Percentiles rank a stretch among this genome's conserved stretches.
Evolutionary conservation across 2,797 vertebrate genomes (phyloP).

Genomic region (Pseudochirops corinnae): DNA sequence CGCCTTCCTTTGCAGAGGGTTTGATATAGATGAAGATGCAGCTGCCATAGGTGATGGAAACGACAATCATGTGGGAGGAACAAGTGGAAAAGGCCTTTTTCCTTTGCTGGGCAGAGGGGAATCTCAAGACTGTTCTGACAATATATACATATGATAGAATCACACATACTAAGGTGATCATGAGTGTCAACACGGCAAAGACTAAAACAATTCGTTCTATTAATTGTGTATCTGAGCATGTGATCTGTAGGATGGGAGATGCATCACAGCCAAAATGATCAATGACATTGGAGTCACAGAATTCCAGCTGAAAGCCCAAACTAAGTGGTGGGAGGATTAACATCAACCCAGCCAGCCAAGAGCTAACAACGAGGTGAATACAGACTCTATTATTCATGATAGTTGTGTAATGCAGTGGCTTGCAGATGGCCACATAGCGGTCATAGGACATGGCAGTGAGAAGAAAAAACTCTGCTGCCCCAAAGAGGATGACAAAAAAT

Average conservation of each 20-base stretch:
- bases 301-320: conserved; percentile 59
- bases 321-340: conserved; percentile 55
- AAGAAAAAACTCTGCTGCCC: conserved; percentile 62
- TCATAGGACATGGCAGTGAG: conserved; percentile 70
- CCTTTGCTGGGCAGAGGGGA: conserved; percentile 51
- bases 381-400: conserved; percentile 65
- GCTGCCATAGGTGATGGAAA: conserved; percentile 62
- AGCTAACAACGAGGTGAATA: conserved; percentile 43
- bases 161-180: conserved; percentile 59
- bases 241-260: conserved; percentile 61
- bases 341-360: conserved; percentile 59
- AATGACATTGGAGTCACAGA: conserved; percentile 62
- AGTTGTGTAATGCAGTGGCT: conserved; percentile 58
- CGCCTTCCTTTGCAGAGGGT: conserved; percentile 62
- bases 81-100: conserved; percentile 69
- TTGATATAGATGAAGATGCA: conserved; percentile 70
- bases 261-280: conserved; percentile 66
- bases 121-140: conserved; percentile 58
- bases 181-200: conserved; percentile 58
- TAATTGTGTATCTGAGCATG: conserved; percentile 58
- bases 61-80: conserved; percentile 64
- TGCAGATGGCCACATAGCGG: conserved; percentile 68
- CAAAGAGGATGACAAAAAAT: conserved; percentile 61
- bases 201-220: conserved; percentile 52
- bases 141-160: conserved; percentile 62